Base-by-base conservation (phyloP, 2,113 vertebrate species). In the Paramisgurnus dabryanus region DNA sequence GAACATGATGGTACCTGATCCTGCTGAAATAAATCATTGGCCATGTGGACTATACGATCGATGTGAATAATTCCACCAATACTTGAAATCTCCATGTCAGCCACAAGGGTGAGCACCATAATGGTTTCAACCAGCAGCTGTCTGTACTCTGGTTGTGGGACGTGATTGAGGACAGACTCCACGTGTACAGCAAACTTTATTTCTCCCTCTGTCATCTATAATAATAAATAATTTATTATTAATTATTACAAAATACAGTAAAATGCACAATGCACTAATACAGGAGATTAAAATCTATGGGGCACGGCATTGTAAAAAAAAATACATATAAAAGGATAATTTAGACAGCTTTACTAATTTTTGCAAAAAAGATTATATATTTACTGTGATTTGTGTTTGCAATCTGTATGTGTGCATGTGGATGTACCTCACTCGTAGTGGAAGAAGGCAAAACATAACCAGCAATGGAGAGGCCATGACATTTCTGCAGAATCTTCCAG, bases 131-230 rank as follows among this genome's bases (percentile, higher is more conserved):
- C 97, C 69, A 99, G 91, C 76, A 99, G 93, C 89, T 99, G 98
- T 82, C 98, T 89, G 90, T 99, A 98, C 90, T 99, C 98, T 0
- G 98, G 98, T 81, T 98, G 97, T 1, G 97, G 96, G 5, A 98
- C 94, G 0, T 96, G 98, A 90, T 99, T 99, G 88, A 99, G 91
- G 84, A 99, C 96, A 0, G 97, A 96, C 88, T 99, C 98, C 84
- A 99, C 97, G 0, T 98, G 96, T 85, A 98, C 96, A 0, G 97
- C 98, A 88, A 99, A 99, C 91, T 99, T 99, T 87, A 99, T 98
- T 88, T 99, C 98, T 0, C 95, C 94, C 0, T 92, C 92, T 4
- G 98, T 99, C 98, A 99, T 99, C 98, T 99, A 82, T 7, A 81
- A 67, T 22, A 81, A 63, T 60, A 60, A 53, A 80, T 22, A 0